Evolutionary conservation across 1,140 invertebrate species (phyloP), one percentile per base, ranked within the genome.

Genomic region (Drosophila grimshawi): DNA sequence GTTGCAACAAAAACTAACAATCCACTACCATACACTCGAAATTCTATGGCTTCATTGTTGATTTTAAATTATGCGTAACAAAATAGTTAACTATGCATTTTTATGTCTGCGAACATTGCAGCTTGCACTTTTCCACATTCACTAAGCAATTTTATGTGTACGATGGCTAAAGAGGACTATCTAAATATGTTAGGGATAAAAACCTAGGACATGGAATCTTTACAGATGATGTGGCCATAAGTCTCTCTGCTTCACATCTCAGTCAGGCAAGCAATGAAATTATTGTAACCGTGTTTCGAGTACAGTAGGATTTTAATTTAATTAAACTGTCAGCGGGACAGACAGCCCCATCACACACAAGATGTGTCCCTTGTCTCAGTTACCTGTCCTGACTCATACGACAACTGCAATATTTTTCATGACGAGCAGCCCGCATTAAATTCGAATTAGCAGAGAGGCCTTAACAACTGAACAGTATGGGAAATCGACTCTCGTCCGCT

Each of bases 61-160:
- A 27, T 30, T 41, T 39, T 51, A 75, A 78, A 66, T 52, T 69
- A 78, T 76, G 66, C 70, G 51, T 57, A 57, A 35, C 71, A 49
- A 69, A 76, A 72, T 65, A 69, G 45, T 73, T 64, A 51, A 59
- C 51, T 59, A 8, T 37, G 46, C 11, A 64, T 60, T 67, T 81
- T 78, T 80, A 80, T 85, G 61, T 65, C 37, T 79, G 63, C n/a
- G 73, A 77, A 69, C n/a, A 51, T 55, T 63, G 76, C 80, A 83
- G 71, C 59, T 48, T 79, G 80, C 65, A 83, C 62, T 79, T 51
- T 46, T 39, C 46, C 76, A 41, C 80, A 83, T 80, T 72, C 59
- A 53, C 52, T 76, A 4, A 19, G 2, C 27, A 64, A 61, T 83
- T 82, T 82, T 37, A 76, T 78, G 45, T 11, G 43, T 27, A 35